Evolutionary conservation across 2,113 vertebrate genomes (phyloP), one percentile per base, ranked within the genome.

Genomic region (Nyctereutes procyonoides): DNA sequence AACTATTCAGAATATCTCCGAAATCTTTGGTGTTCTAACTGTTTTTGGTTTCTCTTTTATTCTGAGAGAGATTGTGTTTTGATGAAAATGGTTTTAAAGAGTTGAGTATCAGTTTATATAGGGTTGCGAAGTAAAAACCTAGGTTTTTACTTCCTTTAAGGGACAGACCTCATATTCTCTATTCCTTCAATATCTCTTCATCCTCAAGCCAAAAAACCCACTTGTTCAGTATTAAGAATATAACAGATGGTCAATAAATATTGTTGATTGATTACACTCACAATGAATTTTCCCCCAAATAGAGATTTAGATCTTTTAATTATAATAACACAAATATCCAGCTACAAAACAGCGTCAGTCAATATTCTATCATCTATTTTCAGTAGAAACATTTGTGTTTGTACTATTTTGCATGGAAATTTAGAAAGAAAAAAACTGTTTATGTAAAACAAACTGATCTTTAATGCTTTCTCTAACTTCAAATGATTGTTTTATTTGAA

Each of bases 181-280:
- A 74, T 7, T 60, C 85, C 76, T 51, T 86, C 55, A 96, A 17
- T 55, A 80, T 69, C 19, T 92, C 19, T 43, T 86, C 63, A 63
- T 82, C 73, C 17, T 2, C 30, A 80, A 95, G 55, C 20, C 65
- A 35, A 95, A 95, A 77, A 96, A 86, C 2, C 13, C 28, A 94
- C 35, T 43, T n/a, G 8, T 53, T 95, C 13, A 43, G 5, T 84
- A 62, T 89, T 82, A 92, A 96, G 32, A 89, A 65, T 80, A 84
- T 77, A 93, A 63, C 73, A 74, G 76, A 93, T 87, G 83, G 63
- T 86, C 95, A 95, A 90, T 93, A 97, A 95, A 88, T 96, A 95
- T 83, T 93, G 91, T 93, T 92, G 82, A 96, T 91, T 83, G 81
- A 89, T 89, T 91, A 89, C 7, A 92, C 63, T 95, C 26, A 93